A percentile compares a stretch with the other conserved stretches of the same genome.
Conservation (phyloP, 2,888 invertebrate species). For the Amphipoea oculea region DNA sequence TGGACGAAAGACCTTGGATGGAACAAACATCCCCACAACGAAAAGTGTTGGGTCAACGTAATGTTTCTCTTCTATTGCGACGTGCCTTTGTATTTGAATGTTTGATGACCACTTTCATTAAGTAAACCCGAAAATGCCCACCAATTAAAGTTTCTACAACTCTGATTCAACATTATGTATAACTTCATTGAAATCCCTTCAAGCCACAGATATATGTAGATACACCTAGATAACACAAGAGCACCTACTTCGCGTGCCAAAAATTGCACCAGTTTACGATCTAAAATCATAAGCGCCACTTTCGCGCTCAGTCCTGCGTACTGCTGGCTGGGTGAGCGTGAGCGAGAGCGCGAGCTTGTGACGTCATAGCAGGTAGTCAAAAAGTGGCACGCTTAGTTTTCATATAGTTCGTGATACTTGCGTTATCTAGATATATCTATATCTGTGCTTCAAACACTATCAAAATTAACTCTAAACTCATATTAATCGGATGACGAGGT, state of each 20-base stretch:
- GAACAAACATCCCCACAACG: background rate
- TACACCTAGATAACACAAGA: too few species aligned
- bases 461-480: slow-evolving; percentile 31
- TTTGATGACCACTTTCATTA: background rate
- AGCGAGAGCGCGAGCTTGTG: too few species aligned
- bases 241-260: too few species aligned
- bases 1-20: background rate
- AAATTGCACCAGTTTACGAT: too few species aligned
- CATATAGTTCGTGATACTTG: too few species aligned
- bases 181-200: slow-evolving; percentile 33
- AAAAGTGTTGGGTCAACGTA: background rate
- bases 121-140: background rate
- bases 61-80: background rate
- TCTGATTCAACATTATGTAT: slow-evolving; percentile 10
- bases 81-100: background rate
- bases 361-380: too few species aligned
- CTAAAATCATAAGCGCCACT: too few species aligned
- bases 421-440: too few species aligned
- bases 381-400: too few species aligned
- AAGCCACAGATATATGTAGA: too few species aligned
- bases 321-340: too few species aligned
- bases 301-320: too few species aligned
- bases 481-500: slow-evolving; percentile 16
- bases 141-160: background rate
- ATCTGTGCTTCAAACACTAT: slow-evolving; percentile 23